Conservation (phyloP, 2,888 invertebrate species). For the Cryptophagus acutangulus region DNA sequence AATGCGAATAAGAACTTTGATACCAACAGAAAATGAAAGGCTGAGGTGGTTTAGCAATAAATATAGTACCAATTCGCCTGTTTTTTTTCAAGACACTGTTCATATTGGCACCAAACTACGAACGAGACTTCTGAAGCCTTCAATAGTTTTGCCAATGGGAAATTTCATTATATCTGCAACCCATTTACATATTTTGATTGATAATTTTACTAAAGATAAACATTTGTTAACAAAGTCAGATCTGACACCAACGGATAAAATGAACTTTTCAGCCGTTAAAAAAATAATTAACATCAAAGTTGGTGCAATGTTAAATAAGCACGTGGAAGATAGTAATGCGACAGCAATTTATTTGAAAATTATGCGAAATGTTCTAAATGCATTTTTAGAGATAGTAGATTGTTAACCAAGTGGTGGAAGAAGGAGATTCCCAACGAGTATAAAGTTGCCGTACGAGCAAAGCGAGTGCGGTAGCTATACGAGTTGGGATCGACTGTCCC, state of each 20-base stretch:
- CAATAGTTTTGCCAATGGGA: constrained; percentile 13
- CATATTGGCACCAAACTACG: constrained; percentile 17
- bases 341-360: constrained; percentile 12
- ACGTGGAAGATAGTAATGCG: constrained; percentile 9
- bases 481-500: no score
- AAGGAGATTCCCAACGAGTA: no score
- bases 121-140: constrained; percentile 15
- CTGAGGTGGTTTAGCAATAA: no score
- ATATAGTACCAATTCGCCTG: no score
- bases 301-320: constrained; percentile 7
- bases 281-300: constrained; percentile 11
- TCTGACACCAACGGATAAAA: constrained; percentile 11
- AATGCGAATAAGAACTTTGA: no score
- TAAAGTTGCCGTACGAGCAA: no score
- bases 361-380: constrained; percentile 7
- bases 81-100: constrained; percentile 16
- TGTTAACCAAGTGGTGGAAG: background rate
- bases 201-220: constrained; percentile 13
- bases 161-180: constrained; percentile 4
- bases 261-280: constrained; percentile 16
- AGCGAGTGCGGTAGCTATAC: no score
- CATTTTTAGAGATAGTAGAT: constrained; percentile 9
- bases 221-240: constrained; percentile 12
- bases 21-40: no score
- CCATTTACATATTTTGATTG: constrained; percentile 11